Conservation (phyloP, 2,797 vertebrate genomes). For the Anisognathus igniventris region DNA sequence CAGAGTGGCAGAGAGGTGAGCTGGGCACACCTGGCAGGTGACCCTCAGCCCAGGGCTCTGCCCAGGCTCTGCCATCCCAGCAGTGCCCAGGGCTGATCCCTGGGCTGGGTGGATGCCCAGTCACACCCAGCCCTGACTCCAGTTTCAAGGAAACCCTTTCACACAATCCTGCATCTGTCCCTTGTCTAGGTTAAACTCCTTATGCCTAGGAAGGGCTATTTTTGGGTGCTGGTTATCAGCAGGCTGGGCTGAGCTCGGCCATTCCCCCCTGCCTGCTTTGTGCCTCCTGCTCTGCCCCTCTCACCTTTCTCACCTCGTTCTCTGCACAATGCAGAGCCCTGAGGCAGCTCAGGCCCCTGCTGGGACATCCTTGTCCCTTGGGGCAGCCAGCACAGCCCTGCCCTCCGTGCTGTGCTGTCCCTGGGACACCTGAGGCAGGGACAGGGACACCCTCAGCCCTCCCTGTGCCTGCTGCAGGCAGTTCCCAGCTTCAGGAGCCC, state of each 20-base stretch:
- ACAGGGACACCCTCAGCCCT: background rate
- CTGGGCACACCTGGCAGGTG: background rate
- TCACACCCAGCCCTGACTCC: background rate
- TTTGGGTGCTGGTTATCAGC: background rate
- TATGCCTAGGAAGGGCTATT: background rate
- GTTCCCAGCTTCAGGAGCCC: background rate
- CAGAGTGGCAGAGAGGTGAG: background rate
- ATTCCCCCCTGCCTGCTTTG: background rate
- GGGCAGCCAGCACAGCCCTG: background rate
- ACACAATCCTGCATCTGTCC: background rate
- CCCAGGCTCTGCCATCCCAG: background rate
- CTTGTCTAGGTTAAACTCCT: background rate
- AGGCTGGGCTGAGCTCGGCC: background rate
- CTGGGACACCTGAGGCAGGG: background rate
- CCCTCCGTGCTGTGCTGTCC: rapidly evolving
- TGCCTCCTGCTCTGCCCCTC: background rate
- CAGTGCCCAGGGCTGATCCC: rapidly evolving
- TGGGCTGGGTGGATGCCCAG: background rate
- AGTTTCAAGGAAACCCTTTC: background rate
- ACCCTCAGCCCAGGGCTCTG: background rate
- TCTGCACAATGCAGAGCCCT: background rate
- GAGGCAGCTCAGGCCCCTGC: background rate
- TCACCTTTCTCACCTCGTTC: background rate
- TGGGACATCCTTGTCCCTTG: background rate
- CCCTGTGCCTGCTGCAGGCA: background rate